Evolutionary conservation across 2,113 vertebrate genomes (phyloP), one percentile per base, ranked within the genome.

Genomic region (Malurus alboscapulatus): DNA sequence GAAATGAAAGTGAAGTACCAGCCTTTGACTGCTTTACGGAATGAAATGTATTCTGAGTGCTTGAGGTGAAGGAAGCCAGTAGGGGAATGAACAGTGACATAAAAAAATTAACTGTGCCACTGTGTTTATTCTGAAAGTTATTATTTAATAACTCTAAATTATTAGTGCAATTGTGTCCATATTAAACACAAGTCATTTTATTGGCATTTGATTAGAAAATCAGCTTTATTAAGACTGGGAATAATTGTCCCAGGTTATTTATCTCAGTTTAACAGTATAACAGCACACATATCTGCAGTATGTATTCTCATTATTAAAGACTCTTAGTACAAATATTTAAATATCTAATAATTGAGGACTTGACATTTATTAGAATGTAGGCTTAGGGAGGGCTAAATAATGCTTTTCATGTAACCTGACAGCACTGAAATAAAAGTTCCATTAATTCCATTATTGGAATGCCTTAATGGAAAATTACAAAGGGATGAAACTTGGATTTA

Each of bases 241-340:
- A 55, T 96, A 94, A 77, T 84, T 65, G 72, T 68, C 62, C 79
- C n/a, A 76, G 63, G 73, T 91, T 66, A 91, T 96, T 96, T 90
- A 93, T 95, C 68, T 94, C 65, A 45, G 17, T 92, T 88, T 72
- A 92, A 42, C 84, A 61, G 80, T 67, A 47, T n/a, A 87, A 54
- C 44, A 82, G 58, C 80, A 85, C 21, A 40, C n/a, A 22, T 74
- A 79, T 63, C 68, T 95, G 61, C 74, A 93, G 34, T 40, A 75
- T 80, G 50, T 79, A 3, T 79, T 95, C 79, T 82, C 67, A 48
- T 94, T 95, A 94, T 91, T 93, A 87, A 90, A 84, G 50, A 36
- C 26, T 92, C 68, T 75, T 69, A 78, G 45, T 86, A 84, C 92
- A 96, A 97, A 96, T 97, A 96, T 93, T 96, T 94, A 94, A 96